Percentiles rank a stretch among this genome's conserved stretches.
Evolutionary conservation across 2,888 invertebrate genomes (phyloP).

Genomic region (Dexiosoma caninum): DNA sequence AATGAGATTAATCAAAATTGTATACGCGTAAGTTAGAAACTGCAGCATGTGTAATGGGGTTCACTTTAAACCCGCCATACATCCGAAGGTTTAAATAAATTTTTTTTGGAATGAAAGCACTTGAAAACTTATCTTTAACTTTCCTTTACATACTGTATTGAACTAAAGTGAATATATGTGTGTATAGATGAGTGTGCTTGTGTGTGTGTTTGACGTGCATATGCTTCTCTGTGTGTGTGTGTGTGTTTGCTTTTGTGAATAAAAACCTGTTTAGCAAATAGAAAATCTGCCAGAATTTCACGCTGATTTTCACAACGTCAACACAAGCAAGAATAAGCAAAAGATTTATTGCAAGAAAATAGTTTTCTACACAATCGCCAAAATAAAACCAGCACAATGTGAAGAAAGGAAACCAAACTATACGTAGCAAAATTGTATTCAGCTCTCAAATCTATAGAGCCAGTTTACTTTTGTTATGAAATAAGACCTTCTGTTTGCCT

Average conservation of each 20-base stretch:
- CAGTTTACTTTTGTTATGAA: not conserved
- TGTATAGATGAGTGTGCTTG: no score
- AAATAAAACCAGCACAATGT: conserved; percentile 18
- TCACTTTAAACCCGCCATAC: no score
- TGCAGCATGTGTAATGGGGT: no score
- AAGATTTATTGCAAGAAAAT: conserved; percentile 57
- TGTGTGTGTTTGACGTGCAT: no score
- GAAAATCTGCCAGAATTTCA: conserved; percentile 58
- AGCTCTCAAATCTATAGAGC: not conserved
- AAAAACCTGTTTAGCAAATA: conserved; percentile 24
- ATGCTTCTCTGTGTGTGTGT: not conserved
- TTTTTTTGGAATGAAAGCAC: no score
- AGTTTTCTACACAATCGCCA: conserved; percentile 46
- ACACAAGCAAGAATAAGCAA: conserved; percentile 43
- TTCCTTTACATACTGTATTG: no score
- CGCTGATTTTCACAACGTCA: conserved; percentile 62
- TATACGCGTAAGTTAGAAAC: no score
- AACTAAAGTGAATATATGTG: no score
- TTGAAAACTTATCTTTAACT: no score
- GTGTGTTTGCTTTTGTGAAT: not conserved
- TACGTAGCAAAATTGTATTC: not conserved
- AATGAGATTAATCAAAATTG: no score
- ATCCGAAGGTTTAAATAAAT: no score
- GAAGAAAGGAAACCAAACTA: not conserved
- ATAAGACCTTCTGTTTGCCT: not conserved